Evolutionary conservation across 2,888 invertebrate genomes (phyloP).

Genomic region (Hydrotaea cyrtoneurina): DNA sequence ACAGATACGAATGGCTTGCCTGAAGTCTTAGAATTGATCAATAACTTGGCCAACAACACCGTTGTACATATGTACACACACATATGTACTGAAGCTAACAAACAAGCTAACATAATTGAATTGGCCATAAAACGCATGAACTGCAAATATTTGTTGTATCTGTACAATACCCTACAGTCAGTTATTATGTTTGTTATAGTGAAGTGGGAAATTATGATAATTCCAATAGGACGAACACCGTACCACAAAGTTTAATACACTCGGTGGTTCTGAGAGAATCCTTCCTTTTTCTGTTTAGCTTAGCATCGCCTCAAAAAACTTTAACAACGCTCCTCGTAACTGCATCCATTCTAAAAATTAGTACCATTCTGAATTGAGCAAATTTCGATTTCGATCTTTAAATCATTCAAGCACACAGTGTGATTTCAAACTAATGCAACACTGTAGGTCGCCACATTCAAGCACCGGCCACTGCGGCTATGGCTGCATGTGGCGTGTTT

Average conservation of each 20-base stretch:
- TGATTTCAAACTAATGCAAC: too few species aligned
- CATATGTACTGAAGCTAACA: background rate
- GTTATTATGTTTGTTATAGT: background rate
- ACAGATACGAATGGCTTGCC: conserved; percentile 18
- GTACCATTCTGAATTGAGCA: too few species aligned
- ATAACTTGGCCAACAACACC: background rate
- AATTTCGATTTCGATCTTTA: too few species aligned
- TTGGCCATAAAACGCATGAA: background rate
- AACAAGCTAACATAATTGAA: background rate
- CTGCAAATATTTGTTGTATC: background rate
- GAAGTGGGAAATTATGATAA: too few species aligned
- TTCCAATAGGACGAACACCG: too few species aligned
- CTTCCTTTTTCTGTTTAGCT: too few species aligned
- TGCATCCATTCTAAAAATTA: too few species aligned
- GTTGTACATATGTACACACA: background rate
- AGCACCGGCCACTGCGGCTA: background rate
- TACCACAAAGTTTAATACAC: too few species aligned
- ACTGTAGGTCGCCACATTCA: background rate
- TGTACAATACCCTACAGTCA: background rate
- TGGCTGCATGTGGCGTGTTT: background rate
- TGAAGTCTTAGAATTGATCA: conserved; percentile 15
- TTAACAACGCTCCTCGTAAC: too few species aligned
- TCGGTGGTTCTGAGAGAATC: too few species aligned
- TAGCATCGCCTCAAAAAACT: too few species aligned
- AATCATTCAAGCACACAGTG: too few species aligned